A percentile compares a stretch with the other conserved stretches of the same genome.
Evolutionary conservation across 2,797 vertebrate species (phyloP).

Genomic region (Anableps anableps): DNA sequence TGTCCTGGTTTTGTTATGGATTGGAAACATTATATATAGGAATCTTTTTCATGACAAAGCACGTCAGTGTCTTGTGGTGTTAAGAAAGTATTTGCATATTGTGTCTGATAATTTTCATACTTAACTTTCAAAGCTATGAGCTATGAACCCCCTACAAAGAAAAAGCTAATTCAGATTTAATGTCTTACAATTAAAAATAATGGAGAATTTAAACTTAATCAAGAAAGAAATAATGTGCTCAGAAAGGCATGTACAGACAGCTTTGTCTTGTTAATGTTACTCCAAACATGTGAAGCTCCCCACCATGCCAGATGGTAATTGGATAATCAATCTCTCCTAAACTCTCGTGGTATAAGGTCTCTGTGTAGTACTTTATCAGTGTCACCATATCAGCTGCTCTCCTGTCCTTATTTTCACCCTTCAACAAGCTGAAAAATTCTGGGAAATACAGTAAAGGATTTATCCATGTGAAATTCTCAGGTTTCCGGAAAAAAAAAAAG

Average conservation of each 20-base stretch:
- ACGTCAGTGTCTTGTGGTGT: neutral
- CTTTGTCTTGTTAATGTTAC: conserved; percentile 73
- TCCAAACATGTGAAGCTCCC: conserved; percentile 55
- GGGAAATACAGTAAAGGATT: conserved; percentile 56
- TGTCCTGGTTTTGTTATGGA: neutral
- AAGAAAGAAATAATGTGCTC: neutral
- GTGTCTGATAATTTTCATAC: neutral
- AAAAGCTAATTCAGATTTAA: neutral
- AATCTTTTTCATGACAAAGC: neutral
- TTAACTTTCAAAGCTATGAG: neutral
- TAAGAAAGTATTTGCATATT: neutral
- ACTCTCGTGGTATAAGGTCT: conserved; percentile 57
- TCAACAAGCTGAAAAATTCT: conserved; percentile 66
- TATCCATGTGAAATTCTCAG: conserved; percentile 65
- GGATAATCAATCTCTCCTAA: conserved; percentile 81
- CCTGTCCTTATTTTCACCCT: conserved; percentile 68
- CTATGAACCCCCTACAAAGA: neutral
- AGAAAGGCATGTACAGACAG: conserved; percentile 41
- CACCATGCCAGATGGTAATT: conserved; percentile 72
- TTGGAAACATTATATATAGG: neutral
- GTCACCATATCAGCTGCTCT: conserved; percentile 64
- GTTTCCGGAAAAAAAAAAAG: conserved; percentile 37
- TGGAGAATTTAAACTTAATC: neutral
- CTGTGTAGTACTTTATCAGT: conserved; percentile 60
- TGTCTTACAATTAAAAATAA: too few species aligned